Base-by-base conservation (phyloP, 2,888 invertebrate species). In the Lasioglossum oenotherae region DNA sequence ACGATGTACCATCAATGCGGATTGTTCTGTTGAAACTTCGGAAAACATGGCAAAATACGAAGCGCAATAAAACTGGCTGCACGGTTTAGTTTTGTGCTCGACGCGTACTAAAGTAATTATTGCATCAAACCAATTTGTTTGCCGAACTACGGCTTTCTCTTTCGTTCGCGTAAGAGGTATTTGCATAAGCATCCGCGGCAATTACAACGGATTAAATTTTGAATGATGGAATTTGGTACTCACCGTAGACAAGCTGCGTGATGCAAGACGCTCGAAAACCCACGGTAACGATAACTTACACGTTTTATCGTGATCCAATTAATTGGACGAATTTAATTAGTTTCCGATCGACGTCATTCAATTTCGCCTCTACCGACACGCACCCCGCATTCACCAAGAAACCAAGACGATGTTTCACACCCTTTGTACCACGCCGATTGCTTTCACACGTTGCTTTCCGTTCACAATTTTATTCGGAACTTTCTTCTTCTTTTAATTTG, bases 201-300 rank as follows among this genome's bases (percentile, higher is more conserved):
- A 78, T 81, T 74, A 49, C 19, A 31, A 57, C n/a, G 73, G 60
- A 77, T 78, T 78, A 76, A 80, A 88, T 82, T 57, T 88, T 81
- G 82, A 86, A 82, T 88, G 86, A 86, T 86, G 67, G 44, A 53
- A 60, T 81, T 81, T 74, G 80, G 67, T 80, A 84, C 88, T 86
- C 84, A 81, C 88, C 88, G 71, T 81, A 81, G 88, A 46, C 38
- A n/a, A 35, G 67, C 72, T 60, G 73, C 74, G 71, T 67, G 73
- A 27, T 31, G 69, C 38, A 67, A 31, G 46, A 14, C 53, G 44
- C 67, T 27, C 35, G 12, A 6, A 49, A 67, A 79, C 64, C 73
- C n/a, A 41, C 53, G 31, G 31, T n/a, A 49, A 8, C 41, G 46
- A 38, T 67, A 74, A 79, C 44, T 75, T n/a, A 31, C 57, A 19